These are phyloP conservation scores for Eristalis pertinax DNA, from an alignment of 2,888 invertebrate species.

Conservation along the genomic window DNA sequence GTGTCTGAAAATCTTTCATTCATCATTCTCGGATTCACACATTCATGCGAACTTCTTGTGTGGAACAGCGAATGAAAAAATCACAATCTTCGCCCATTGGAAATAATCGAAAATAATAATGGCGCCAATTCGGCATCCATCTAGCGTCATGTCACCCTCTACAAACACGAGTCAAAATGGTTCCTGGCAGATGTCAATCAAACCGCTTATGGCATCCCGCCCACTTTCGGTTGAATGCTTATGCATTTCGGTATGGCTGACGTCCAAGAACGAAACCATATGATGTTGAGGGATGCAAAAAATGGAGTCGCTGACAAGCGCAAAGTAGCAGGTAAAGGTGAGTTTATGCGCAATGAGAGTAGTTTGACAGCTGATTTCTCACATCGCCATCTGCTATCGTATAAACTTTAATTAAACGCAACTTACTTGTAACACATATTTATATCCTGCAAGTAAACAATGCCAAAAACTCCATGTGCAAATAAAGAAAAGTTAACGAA, in stretches of 20 bases:
- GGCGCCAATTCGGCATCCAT: background rate
- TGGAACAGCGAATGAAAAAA: no score
- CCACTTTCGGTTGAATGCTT: background rate
- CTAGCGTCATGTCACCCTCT: background rate
- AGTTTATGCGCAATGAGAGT: background rate
- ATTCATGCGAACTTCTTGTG: no score
- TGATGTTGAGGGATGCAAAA: background rate
- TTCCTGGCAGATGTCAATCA: slow-evolving; percentile 41
- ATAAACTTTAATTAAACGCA: no score
- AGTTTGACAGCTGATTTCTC: background rate
- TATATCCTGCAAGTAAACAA: slow-evolving; percentile 61
- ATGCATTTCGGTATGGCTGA: slow-evolving; percentile 20
- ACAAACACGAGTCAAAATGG: slow-evolving; percentile 16
- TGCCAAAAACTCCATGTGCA: slow-evolving; percentile 60
- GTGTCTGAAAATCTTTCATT: no score
- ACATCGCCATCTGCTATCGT: background rate
- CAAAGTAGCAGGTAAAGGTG: background rate
- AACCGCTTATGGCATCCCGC: slow-evolving; percentile 5
- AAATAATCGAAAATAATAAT: background rate
- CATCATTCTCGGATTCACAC: no score
- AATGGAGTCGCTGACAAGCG: background rate
- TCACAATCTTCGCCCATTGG: no score
- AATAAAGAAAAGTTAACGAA: slow-evolving; percentile 66
- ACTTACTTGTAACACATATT: no score
- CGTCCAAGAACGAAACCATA: background rate